Percentiles rank a stretch among this genome's conserved stretches.
Conservation (phyloP, 2,113 vertebrate species). For the Lathamus discolor region DNA sequence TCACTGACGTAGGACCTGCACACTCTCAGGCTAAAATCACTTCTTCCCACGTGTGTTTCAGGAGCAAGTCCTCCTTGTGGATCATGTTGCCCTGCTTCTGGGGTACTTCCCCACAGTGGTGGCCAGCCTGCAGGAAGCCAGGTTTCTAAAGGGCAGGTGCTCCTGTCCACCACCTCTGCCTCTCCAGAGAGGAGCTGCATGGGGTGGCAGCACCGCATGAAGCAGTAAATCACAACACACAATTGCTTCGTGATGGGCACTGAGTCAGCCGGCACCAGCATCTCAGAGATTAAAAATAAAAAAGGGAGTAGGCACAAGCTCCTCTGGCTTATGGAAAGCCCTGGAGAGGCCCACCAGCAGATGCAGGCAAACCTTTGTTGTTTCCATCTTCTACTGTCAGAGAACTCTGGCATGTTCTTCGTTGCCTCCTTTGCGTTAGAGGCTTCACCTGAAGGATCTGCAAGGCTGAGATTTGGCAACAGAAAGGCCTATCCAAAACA, state of each 20-base stretch:
- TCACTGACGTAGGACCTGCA: background rate
- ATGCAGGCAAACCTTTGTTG: background rate
- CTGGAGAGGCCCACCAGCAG: background rate
- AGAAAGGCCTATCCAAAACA: background rate
- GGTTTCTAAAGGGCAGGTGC: background rate
- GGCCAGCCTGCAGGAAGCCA: background rate
- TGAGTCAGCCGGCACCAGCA: background rate
- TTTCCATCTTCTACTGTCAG: background rate
- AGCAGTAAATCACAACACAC: background rate
- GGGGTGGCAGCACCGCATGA: background rate
- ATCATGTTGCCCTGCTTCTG: background rate
- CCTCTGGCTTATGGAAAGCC: background rate
- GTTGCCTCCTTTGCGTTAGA: background rate
- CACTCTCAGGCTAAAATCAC: rapidly evolving
- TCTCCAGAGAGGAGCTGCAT: rapidly evolving
- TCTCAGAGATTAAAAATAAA: background rate
- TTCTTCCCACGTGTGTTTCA: background rate
- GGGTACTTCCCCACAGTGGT: rapidly evolving
- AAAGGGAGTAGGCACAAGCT: background rate
- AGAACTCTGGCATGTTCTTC: background rate
- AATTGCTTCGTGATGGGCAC: background rate
- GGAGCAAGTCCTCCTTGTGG: background rate
- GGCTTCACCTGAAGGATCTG: background rate
- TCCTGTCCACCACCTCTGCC: background rate
- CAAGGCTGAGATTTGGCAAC: background rate